phyloP scores from a whole-genome alignment of 2,888 invertebrate genomes.

The Malacosoma neustria region DNA sequence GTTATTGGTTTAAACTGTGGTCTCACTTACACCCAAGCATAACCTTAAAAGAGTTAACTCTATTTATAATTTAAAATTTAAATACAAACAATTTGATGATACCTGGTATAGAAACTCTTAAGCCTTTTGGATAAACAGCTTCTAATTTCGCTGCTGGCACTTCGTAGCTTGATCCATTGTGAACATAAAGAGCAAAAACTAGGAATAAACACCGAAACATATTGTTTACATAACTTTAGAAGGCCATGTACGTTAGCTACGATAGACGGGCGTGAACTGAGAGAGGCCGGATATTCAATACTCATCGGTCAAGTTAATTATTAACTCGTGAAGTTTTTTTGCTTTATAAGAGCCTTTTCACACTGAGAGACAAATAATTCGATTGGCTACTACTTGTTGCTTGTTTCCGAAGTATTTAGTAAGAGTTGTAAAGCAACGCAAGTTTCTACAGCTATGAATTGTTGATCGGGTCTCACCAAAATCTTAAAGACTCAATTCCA shows the following conservation, averaged over 20 bases:
- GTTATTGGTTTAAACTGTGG: too few species aligned
- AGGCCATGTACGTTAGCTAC: neutral
- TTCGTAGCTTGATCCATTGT: conserved; percentile 25
- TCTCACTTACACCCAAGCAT: too few species aligned
- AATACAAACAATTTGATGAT: too few species aligned
- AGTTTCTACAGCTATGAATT: too few species aligned
- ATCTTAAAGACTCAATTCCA: too few species aligned
- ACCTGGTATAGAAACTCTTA: conserved; percentile 78
- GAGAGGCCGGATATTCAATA: neutral
- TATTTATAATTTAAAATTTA: too few species aligned
- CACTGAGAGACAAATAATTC: neutral
- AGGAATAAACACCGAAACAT: neutral
- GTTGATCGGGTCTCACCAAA: too few species aligned
- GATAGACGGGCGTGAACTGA: neutral
- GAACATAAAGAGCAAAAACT: neutral
- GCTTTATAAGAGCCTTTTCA: neutral
- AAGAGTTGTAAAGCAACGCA: too few species aligned
- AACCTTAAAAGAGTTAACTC: too few species aligned
- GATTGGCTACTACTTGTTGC: neutral
- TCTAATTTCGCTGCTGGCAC: conserved; percentile 72
- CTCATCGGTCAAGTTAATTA: neutral
- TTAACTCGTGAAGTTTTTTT: neutral
- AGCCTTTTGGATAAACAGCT: conserved; percentile 74
- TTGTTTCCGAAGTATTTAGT: too few species aligned
- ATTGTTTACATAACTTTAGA: neutral